A percentile compares a stretch with the other conserved stretches of the same genome.
Conservation (phyloP, 2,888 invertebrate genomes). For the Machimus rusticus region DNA sequence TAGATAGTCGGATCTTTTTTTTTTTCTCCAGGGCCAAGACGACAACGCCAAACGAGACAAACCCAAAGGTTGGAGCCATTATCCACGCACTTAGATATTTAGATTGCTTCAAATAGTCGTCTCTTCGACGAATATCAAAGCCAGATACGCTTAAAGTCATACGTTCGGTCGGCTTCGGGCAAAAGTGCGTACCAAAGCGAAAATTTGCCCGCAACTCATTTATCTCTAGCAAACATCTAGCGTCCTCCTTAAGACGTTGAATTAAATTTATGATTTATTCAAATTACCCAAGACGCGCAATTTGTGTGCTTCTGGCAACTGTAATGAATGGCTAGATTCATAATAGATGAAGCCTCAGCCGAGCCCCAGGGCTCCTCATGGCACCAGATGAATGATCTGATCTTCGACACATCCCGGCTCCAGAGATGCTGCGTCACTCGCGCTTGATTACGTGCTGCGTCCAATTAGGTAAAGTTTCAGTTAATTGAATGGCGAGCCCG, state of each 20-base stretch:
- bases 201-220: constrained; percentile 5
- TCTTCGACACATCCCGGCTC: background rate
- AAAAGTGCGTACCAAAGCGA: background rate
- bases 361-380: background rate
- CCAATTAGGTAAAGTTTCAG: constrained; percentile 21
- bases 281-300: constrained; percentile 24
- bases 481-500: constrained; percentile 6
- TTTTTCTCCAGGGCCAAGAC: background rate
- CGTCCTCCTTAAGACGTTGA: background rate
- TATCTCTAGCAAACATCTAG: background rate
- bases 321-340: constrained; percentile 30
- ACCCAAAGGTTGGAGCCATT: background rate
- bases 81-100: background rate
- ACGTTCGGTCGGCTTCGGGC: background rate
- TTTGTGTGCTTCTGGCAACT: constrained; percentile 8
- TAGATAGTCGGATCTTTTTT: background rate
- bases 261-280: constrained; percentile 37
- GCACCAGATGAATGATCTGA: background rate
- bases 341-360: background rate
- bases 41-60: background rate
- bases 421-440: background rate
- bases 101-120: background rate
- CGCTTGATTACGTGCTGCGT: background rate
- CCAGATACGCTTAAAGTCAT: background rate
- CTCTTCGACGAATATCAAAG: background rate